Evolutionary conservation across 2,888 invertebrate genomes (phyloP).

Genomic region (Meiosimyza decipiens): DNA sequence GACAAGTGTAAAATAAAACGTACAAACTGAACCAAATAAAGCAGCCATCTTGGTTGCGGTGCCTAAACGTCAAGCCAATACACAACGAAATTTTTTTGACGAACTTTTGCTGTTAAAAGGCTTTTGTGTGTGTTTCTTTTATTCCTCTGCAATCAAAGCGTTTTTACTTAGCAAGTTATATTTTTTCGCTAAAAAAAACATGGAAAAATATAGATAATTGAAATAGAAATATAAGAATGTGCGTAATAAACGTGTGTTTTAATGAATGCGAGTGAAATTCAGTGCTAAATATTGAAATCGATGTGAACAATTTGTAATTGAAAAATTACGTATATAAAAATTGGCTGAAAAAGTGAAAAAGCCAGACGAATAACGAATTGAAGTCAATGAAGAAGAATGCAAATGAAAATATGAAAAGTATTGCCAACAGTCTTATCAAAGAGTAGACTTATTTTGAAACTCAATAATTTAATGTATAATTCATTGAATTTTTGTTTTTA

Average conservation of each 20-base stretch:
- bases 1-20: background rate
- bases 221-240: background rate
- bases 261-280: too few relatives aligned
- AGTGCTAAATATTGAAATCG: too few relatives aligned
- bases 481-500: too few relatives aligned
- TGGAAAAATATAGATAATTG: background rate
- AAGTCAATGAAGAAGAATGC: background rate
- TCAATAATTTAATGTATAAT: too few relatives aligned
- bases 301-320: too few relatives aligned
- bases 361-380: background rate
- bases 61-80: background rate
- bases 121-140: conserved; percentile 45
- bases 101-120: conserved; percentile 38
- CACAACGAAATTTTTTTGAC: conserved; percentile 21
- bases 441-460: too few relatives aligned
- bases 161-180: background rate
- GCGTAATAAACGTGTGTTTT: background rate
- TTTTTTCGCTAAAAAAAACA: background rate
- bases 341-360: background rate
- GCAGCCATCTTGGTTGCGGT: background rate
- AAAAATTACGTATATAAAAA: too few relatives aligned
- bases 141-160: conserved; percentile 17
- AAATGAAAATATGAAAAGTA: conserved; percentile 9
- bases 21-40: background rate
- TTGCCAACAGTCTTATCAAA: conserved; percentile 10